Evolutionary conservation across 2,113 vertebrate species (phyloP), one percentile per base, ranked within the genome.

Genomic region (Alethe castanea): DNA sequence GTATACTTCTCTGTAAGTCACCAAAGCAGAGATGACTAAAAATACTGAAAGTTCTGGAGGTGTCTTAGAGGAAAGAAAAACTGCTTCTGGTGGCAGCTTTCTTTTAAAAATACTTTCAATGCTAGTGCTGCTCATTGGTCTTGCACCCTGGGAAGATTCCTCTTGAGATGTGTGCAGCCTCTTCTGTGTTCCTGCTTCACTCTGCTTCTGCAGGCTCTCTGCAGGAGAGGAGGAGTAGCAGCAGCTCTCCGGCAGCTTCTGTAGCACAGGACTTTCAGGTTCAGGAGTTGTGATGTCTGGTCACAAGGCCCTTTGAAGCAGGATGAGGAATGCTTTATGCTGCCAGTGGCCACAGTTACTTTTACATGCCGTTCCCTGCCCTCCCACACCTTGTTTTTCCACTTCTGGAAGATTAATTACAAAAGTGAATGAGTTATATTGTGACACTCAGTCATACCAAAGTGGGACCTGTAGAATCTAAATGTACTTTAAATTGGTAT

Each of bases 21-120:
- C 44, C 56, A 54, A 77, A 82, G 35, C 78, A 79, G 40, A 47
- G 28, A n/a, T 66, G 73, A 40, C 29, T 73, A 76, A 86, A 95
- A 88, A 76, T 52, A 33, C 19, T 79, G 36, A 67, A 80, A 93
- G 62, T 78, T 74, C 47, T 89, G 69, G 69, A 65, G 47, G 19
- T 61, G 64, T 81, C 52, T 88, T 86, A 48, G 36, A 44, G 59
- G 67, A 77, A 83, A 24, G 29, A 44, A 40, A 78, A 72, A 16
- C 52, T 76, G 28, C 31, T 82, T 89, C 67, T 56, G 74, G 33
- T 20, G 18, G 36, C 40, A 56, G 26, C 35, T 86, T 91, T 84
- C 48, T 67, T 76, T 67, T 19, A 44, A 66, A 86, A 69, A 28
- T 24, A 29, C 20, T 86, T 83, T 70, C 40, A 60, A 1, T 56